Base-by-base conservation (phyloP, 2,888 invertebrate genomes). In the Pammene aurita region DNA sequence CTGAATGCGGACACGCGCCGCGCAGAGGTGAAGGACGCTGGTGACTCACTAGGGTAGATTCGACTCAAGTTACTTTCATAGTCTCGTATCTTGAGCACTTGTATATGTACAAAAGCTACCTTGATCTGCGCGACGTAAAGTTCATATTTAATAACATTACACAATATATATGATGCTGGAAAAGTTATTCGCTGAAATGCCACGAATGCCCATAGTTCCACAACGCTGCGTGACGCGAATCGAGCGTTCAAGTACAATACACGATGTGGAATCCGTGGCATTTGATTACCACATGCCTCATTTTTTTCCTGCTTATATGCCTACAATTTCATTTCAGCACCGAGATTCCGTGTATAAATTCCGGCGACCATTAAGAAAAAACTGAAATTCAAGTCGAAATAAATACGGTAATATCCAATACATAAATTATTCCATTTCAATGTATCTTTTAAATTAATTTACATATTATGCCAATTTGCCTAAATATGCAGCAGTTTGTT, bases 1-100 rank as follows among this genome's bases (percentile, higher is more conserved):
- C 77, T 81, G 82, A 85, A 88, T 82, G 86, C 89, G 88, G 87
- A 89, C 89, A 84, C 81, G 77, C 74, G 77, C 84, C 81, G 77
- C 74, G 77, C 75, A 73, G 84, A 86, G 89, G 87, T 90, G 89
- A 90, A 91, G 90, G 90, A 84, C 90, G 85, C 75, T 74, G 75
- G 80, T 91, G 90, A 90, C 80, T 90, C 90, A 90, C 79, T 77
- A 18, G 50, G 54, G 64, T 48, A 38, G 16, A 13, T 13, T 7
- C 14, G 9, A 35, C 62, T n/a, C 50, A 10, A 18, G 50, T 50
- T 26, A 18, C 5, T 50, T 52, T 62, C 6, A 62, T 38, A 52
- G 41, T 34, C 38, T 41, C 50, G n/a, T 62, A 62, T 62, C 50
- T 41, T 26, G 18, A 41, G 2, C n/a, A 41, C 38, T 41, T n/a